Conservation (phyloP, 2,113 vertebrate genomes). For the Fregetta grallaria region DNA sequence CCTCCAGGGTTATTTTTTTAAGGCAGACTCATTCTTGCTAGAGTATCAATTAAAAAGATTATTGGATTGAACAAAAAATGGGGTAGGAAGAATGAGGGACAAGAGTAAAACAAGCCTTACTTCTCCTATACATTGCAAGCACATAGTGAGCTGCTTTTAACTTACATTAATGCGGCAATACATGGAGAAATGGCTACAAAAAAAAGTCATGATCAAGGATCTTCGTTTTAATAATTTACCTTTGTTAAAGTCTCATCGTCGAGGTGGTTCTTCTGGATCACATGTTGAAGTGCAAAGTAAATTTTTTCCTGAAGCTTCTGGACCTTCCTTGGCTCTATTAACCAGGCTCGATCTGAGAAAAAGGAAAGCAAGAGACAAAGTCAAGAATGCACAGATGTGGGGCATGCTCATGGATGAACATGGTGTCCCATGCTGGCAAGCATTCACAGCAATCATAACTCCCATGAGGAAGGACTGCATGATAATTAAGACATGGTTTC, state of each 20-base stretch:
- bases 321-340: constrained; percentile 97
- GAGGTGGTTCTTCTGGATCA: constrained; percentile 99
- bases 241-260: constrained; percentile 95
- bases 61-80: not conserved
- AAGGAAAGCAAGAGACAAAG: not conserved
- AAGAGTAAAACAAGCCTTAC: not conserved
- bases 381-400: not conserved
- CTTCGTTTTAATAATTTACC: constrained; percentile 70
- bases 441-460: not conserved
- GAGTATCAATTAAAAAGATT: not conserved
- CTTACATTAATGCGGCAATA: not conserved
- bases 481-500: not conserved
- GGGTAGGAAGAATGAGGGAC: not conserved
- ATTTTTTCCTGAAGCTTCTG: constrained; percentile 99
- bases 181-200: not conserved
- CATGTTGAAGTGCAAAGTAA: constrained; percentile 98
- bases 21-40: not conserved
- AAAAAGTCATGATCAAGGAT: not conserved
- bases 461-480: not conserved
- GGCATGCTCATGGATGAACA: not conserved
- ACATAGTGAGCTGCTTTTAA: not conserved
- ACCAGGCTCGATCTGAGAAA: constrained; percentile 92
- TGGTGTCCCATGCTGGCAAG: not conserved
- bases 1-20: not conserved
- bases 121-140: not conserved